A percentile compares a stretch with the other conserved stretches of the same genome.
These are phyloP conservation scores for Gymnocypris eckloni DNA, from an alignment of 2,797 vertebrate genomes.

Conservation along the genomic window DNA sequence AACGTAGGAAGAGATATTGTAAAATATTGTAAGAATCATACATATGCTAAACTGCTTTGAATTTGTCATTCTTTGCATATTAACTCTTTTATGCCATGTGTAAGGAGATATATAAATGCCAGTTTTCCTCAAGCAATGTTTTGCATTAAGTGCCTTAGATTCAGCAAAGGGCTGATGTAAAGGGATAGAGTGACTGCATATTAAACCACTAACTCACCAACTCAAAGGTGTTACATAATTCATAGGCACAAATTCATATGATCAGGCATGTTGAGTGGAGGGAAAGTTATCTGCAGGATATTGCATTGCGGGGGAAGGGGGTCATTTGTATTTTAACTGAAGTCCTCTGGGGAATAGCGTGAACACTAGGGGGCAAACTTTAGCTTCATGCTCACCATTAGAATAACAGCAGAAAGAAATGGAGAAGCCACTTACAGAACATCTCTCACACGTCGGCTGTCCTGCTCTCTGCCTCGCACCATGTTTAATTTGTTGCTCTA, in stretches of 20 bases:
- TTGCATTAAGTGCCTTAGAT: constrained; percentile 44
- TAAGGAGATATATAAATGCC: background rate
- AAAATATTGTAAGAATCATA: background rate
- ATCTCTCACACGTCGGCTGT: constrained; percentile 10
- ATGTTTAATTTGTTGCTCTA: constrained; percentile 17
- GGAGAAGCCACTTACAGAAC: constrained; percentile 38
- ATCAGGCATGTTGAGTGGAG: constrained; percentile 40
- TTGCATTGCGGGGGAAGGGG: constrained; percentile 51
- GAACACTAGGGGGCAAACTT: constrained; percentile 84
- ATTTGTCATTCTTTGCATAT: constrained; percentile 16
- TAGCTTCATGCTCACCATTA: constrained; percentile 68
- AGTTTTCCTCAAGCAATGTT: constrained; percentile 36
- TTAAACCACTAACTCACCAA: constrained; percentile 53
- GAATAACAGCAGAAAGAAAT: constrained; percentile 14
- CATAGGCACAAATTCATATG: constrained; percentile 49
- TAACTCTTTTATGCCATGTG: background rate
- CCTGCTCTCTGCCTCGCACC: background rate
- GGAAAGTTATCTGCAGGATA: constrained; percentile 47
- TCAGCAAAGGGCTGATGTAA: constrained; percentile 33
- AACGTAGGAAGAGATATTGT: background rate
- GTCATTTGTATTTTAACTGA: constrained; percentile 59
- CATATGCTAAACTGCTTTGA: background rate
- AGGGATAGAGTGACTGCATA: constrained; percentile 30
- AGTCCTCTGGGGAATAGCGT: constrained; percentile 61
- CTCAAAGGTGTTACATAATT: constrained; percentile 52